These are phyloP conservation scores for Orthonyx spaldingii DNA, from an alignment of 2,113 vertebrate species.

Conservation along the genomic window DNA sequence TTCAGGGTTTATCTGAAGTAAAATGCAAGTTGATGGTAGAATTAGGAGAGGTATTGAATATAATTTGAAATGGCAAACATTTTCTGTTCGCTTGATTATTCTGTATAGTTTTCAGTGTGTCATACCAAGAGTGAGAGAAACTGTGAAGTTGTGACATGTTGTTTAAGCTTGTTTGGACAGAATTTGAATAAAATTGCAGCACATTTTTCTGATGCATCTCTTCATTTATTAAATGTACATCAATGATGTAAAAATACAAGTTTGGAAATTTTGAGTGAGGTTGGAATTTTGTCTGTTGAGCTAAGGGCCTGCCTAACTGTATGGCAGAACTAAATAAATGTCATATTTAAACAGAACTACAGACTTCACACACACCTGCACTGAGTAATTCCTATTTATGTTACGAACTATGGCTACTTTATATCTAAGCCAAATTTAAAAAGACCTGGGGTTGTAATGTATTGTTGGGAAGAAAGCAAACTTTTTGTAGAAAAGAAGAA, in stretches of 20 bases:
- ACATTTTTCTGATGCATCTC: not conserved
- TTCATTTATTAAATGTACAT: not conserved
- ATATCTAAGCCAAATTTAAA: not conserved
- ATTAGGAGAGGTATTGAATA: not conserved
- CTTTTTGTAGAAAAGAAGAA: not conserved
- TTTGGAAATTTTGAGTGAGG: not conserved
- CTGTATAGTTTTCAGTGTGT: not conserved
- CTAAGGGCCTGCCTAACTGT: not conserved
- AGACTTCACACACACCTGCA: not conserved
- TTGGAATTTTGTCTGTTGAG: not conserved
- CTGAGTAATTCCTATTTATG: not conserved
- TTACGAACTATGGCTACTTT: not conserved
- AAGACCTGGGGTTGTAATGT: not conserved
- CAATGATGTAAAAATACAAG: not conserved
- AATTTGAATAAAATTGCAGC: not conserved
- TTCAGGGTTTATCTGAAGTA: not conserved
- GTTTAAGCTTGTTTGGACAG: not conserved
- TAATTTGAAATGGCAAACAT: not conserved
- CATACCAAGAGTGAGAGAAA: not conserved
- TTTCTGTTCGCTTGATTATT: not conserved
- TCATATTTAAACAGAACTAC: not conserved
- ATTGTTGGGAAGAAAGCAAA: not conserved
- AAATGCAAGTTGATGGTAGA: not conserved
- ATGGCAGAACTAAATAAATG: not conserved
- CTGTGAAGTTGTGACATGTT: not conserved